Evolutionary conservation across 2,888 invertebrate species (phyloP).

Genomic region (Leistus spinibarbis): DNA sequence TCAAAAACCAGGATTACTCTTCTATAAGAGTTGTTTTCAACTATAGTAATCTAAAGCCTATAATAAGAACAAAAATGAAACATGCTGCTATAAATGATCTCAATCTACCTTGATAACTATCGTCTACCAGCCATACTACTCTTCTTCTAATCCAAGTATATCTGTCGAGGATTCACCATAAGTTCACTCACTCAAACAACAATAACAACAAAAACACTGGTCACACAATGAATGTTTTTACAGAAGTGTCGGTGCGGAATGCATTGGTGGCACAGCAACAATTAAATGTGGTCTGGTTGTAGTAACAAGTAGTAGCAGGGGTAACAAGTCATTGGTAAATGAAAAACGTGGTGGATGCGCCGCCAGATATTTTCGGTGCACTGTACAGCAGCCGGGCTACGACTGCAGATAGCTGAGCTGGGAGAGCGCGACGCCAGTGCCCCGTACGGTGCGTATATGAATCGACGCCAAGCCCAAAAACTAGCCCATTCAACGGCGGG

Average conservation of each 20-base stretch:
- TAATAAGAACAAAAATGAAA: not conserved
- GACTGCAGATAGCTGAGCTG: constrained; percentile 29
- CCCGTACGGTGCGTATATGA: not conserved
- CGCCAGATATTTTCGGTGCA: not conserved
- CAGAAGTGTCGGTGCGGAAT: not conserved
- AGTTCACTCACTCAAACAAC: not conserved
- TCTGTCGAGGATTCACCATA: not conserved
- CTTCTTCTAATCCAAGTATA: not conserved
- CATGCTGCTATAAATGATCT: not conserved
- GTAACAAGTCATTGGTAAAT: not conserved
- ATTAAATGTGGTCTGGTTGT: not conserved
- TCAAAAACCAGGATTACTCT: too few relatives aligned
- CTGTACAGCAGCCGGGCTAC: constrained; percentile 22
- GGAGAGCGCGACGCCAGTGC: constrained; percentile 23
- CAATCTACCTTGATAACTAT: not conserved
- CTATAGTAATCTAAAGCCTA: too few relatives aligned
- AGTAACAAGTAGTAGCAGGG: not conserved
- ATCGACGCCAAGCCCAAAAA: constrained; percentile 3
- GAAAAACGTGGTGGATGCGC: not conserved
- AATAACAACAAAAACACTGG: not conserved
- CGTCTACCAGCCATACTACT: not conserved
- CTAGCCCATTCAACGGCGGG: not conserved
- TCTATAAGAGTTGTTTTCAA: too few relatives aligned
- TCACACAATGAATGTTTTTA: not conserved
- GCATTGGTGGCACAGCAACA: not conserved